These are phyloP conservation scores for Brachyhypopomus gauderio DNA, from an alignment of 2,113 vertebrate genomes.

Conservation along the genomic window DNA sequence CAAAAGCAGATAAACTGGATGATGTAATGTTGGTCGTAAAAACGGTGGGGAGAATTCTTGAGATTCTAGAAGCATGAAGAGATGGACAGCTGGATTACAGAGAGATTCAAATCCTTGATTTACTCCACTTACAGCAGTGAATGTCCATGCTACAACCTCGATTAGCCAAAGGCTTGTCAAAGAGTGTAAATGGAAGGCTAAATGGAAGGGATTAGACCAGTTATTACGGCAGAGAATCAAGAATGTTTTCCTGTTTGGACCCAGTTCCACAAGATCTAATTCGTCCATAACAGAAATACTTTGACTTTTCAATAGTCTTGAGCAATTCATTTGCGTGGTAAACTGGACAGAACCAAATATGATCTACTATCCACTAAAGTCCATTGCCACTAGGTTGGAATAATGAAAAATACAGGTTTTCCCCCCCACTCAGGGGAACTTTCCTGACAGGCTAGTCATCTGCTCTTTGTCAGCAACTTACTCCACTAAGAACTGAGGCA, in stretches of 20 bases:
- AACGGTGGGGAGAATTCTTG: neutral
- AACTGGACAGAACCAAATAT: neutral
- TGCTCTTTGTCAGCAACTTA: neutral
- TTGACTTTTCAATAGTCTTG: neutral
- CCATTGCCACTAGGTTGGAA: neutral
- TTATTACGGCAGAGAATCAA: neutral
- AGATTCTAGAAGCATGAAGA: neutral
- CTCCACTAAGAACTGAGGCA: neutral
- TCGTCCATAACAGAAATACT: neutral
- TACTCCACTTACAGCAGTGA: neutral
- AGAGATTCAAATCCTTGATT: neutral
- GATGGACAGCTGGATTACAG: neutral
- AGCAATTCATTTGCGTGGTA: neutral
- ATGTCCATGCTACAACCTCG: neutral
- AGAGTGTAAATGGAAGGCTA: too few species aligned
- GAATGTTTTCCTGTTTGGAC: neutral
- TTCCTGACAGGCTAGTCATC: neutral
- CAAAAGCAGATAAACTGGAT: neutral
- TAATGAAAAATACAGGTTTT: neutral
- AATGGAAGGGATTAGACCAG: neutral
- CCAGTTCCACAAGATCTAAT: neutral
- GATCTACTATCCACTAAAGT: neutral
- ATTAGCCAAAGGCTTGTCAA: neutral
- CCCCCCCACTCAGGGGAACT: neutral
- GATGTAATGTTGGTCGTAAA: neutral